A percentile compares a stretch with the other conserved stretches of the same genome.
Evolutionary conservation across 1,140 invertebrate species (phyloP).

Genomic region (Atta texana): DNA sequence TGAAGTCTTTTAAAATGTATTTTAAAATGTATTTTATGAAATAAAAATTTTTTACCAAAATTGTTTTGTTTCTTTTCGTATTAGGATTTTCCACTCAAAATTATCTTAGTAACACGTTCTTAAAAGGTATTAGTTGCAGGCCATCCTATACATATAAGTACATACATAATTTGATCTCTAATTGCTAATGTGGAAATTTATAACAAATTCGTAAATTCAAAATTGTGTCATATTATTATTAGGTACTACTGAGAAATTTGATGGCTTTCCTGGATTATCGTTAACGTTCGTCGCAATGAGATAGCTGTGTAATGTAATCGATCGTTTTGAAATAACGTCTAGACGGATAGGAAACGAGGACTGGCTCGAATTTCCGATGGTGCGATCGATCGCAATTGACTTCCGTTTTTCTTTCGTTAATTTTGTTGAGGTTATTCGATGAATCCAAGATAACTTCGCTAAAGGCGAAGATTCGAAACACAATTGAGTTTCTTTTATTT

Average conservation of each 20-base stretch:
- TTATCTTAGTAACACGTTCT: no score
- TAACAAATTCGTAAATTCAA: background rate
- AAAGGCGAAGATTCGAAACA: background rate
- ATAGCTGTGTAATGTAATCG: background rate
- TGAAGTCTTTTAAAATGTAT: no score
- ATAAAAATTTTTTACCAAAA: no score
- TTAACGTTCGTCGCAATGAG: background rate
- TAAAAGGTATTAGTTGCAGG: no score
- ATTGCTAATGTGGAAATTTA: background rate
- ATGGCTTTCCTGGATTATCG: constrained; percentile 18
- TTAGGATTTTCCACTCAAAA: no score
- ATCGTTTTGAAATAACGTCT: constrained; percentile 8
- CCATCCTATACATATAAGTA: no score
- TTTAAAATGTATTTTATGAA: no score
- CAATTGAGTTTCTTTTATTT: background rate
- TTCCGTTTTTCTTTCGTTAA: constrained; percentile 19
- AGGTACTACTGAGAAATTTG: background rate
- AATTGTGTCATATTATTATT: background rate
- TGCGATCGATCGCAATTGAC: constrained; percentile 27
- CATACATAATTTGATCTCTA: constrained; percentile 2
- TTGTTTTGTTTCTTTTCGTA: no score
- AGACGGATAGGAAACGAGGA: constrained; percentile 24
- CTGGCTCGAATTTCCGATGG: constrained; percentile 10
- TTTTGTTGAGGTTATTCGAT: constrained; percentile 38
- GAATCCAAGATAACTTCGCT: constrained; percentile 9